Evolutionary conservation across 2,888 invertebrate genomes (phyloP).

Genomic region (Eupithecia subumbrata): DNA sequence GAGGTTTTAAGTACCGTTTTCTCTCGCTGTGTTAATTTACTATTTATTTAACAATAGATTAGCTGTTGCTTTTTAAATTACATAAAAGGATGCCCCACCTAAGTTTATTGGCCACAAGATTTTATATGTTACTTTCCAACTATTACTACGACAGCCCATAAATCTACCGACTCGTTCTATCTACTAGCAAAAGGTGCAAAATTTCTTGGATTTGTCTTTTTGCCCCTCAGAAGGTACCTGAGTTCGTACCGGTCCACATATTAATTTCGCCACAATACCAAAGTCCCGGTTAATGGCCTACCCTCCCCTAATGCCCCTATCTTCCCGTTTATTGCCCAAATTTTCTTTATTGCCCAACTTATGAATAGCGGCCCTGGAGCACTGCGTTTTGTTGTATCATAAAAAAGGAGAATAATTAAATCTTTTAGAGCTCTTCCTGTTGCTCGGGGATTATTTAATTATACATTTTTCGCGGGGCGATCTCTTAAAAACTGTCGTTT

Average conservation of each 20-base stretch:
- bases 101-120: not conserved
- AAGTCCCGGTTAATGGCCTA: constrained; percentile 58
- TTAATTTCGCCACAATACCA: constrained; percentile 62
- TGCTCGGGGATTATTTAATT: constrained; percentile 51
- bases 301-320: constrained; percentile 53
- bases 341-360: constrained; percentile 67
- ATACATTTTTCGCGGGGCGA: constrained; percentile 46
- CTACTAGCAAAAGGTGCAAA: not conserved
- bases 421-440: constrained; percentile 49
- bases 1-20: not conserved
- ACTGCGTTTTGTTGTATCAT: constrained; percentile 47
- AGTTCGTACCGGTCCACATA: constrained; percentile 49
- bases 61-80: not conserved
- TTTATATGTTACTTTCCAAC: not conserved
- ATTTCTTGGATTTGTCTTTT: not conserved
- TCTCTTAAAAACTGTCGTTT: constrained; percentile 48
- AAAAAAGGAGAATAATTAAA: constrained; percentile 58
- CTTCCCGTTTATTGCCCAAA: constrained; percentile 62
- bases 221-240: constrained; percentile 15
- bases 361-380: constrained; percentile 52
- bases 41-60: not conserved
- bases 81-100: not conserved
- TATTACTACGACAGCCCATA: not conserved
- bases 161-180: not conserved
- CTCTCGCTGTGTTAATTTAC: not conserved